These are phyloP conservation scores for Trissolcus basalis DNA, from an alignment of 1,140 invertebrate genomes.

Conservation along the genomic window DNA sequence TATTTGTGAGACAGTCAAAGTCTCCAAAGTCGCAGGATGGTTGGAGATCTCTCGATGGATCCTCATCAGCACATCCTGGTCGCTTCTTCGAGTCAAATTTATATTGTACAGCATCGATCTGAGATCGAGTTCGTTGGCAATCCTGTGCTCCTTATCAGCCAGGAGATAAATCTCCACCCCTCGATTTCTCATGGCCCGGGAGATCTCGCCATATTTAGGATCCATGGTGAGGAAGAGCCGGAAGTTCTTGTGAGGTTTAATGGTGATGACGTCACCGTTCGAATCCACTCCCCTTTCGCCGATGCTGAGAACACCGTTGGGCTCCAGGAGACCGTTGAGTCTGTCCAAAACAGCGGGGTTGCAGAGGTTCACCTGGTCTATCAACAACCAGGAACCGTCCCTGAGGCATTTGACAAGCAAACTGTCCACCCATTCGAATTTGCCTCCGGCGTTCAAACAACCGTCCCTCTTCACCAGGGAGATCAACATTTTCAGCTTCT, in stretches of 20 bases:
- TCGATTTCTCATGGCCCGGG: slow-evolving; percentile 98
- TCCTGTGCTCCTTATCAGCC: slow-evolving; percentile 66
- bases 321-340: slow-evolving; percentile 96
- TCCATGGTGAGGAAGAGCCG: slow-evolving; percentile 96
- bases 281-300: slow-evolving; percentile 91
- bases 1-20: slow-evolving; percentile 78
- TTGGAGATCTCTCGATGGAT: slow-evolving; percentile 76
- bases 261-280: slow-evolving; percentile 82
- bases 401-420: slow-evolving; percentile 91
- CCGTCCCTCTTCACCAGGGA: slow-evolving; percentile 75
- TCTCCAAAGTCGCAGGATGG: slow-evolving; percentile 75
- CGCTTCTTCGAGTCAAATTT: slow-evolving; percentile 72
- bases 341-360: slow-evolving; percentile 97
- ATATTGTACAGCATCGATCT: slow-evolving; percentile 76
- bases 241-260: slow-evolving; percentile 93
- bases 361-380: slow-evolving; percentile 98
- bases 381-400: slow-evolving; percentile 91
- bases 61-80: slow-evolving; percentile 75
- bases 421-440: slow-evolving; percentile 99
- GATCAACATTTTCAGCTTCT: slow-evolving; percentile 64
- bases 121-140: slow-evolving; percentile 74
- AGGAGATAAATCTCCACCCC: slow-evolving; percentile 93
- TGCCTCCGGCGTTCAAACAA: slow-evolving; percentile 85
- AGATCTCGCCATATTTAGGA: slow-evolving; percentile 95
- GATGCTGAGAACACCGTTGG: slow-evolving; percentile 90